phyloP scores from a whole-genome alignment of 2,888 invertebrate genomes.

The Cetonia aurata region DNA sequence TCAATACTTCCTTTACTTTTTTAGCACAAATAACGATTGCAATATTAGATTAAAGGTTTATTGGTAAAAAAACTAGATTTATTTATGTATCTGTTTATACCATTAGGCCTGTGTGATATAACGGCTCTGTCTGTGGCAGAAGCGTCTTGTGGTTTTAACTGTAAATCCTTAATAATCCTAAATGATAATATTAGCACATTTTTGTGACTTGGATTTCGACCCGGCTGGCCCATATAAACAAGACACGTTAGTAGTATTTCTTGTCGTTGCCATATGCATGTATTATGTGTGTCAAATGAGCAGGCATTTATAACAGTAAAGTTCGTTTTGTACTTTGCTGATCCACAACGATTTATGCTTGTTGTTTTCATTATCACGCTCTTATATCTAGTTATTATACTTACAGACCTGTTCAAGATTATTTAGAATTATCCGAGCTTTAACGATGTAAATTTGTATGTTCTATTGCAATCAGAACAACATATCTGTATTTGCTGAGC shows the following conservation, averaged over 20 bases:
- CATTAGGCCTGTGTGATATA: conserved; percentile 53
- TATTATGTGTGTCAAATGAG: neutral
- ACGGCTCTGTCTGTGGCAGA: conserved; percentile 52
- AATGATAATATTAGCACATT: conserved; percentile 59
- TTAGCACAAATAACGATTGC: no score
- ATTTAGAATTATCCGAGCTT: no score
- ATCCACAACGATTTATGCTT: no score
- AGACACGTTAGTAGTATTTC: conserved; percentile 35
- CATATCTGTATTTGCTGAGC: no score
- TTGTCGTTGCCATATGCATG: conserved; percentile 10
- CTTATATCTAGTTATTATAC: no score
- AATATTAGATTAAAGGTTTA: no score
- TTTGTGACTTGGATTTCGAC: conserved; percentile 53
- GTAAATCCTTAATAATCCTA: conserved; percentile 57
- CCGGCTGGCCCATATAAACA: conserved; percentile 49
- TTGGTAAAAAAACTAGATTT: no score
- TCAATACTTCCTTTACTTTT: no score
- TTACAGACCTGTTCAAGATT: no score
- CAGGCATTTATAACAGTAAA: conserved; percentile 34
- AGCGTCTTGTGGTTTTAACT: conserved; percentile 52
- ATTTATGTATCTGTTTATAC: conserved; percentile 25
- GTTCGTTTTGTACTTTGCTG: neutral
- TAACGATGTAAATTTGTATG: no score
- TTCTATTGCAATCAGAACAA: no score
- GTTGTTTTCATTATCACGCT: no score